phyloP scores from a whole-genome alignment of 2,113 vertebrate species.

The Plectropomus leopardus region DNA sequence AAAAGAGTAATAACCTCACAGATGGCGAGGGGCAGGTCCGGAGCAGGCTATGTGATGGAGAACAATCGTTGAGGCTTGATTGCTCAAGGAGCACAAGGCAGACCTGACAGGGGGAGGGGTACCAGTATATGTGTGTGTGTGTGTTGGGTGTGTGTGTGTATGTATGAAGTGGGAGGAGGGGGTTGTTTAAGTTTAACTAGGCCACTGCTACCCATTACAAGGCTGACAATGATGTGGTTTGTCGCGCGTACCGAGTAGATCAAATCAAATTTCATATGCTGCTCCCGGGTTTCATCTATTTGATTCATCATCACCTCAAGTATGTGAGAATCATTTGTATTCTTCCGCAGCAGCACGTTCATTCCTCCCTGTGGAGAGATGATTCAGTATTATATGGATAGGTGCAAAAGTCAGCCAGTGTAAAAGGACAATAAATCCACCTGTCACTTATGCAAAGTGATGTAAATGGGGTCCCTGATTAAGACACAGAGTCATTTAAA shows the following conservation, averaged over 20 bases:
- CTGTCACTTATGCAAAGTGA: slow-evolving; percentile 87
- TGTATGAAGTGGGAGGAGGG: slow-evolving; percentile 56
- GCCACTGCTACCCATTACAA: slow-evolving; percentile 76
- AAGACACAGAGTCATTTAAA: slow-evolving; percentile 85
- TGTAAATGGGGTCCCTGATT: slow-evolving; percentile 86
- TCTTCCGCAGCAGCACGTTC: slow-evolving; percentile 57
- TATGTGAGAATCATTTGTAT: slow-evolving; percentile 79
- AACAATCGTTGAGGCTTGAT: slow-evolving; percentile 85
- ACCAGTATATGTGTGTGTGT: slow-evolving; percentile 41
- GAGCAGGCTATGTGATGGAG: slow-evolving; percentile 79
- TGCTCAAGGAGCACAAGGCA: slow-evolving; percentile 85
- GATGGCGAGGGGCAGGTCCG: slow-evolving; percentile 82
- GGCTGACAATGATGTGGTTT: slow-evolving; percentile 79
- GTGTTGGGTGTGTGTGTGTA: slow-evolving; percentile 49
- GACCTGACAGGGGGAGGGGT: slow-evolving; percentile 81
- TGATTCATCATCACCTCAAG: slow-evolving; percentile 80
- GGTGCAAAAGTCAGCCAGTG: slow-evolving; percentile 81
- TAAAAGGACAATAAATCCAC: slow-evolving; percentile 85
- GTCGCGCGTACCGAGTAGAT: slow-evolving; percentile 73
- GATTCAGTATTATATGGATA: slow-evolving; percentile 83
- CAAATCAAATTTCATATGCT: slow-evolving; percentile 82
- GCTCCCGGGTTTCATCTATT: slow-evolving; percentile 78
- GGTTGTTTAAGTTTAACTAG: slow-evolving; percentile 86
- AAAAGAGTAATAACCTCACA: slow-evolving; percentile 84
- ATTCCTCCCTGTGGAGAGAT: slow-evolving; percentile 75